phyloP scores from a whole-genome alignment of 2,888 invertebrate species.

The Monoplex corrugatus region DNA sequence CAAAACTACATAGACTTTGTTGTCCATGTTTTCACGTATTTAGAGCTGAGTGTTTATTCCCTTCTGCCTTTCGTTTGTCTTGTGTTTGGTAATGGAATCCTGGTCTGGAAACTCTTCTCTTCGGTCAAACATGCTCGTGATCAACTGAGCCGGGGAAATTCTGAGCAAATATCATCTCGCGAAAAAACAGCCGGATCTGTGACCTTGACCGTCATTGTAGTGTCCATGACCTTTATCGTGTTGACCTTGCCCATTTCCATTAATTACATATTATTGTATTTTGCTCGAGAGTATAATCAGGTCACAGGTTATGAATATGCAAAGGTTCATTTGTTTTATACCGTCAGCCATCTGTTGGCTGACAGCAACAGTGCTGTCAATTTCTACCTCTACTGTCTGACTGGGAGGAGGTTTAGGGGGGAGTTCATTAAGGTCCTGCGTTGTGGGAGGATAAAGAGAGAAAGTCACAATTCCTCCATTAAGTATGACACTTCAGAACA shows the following conservation, averaged over 20 bases:
- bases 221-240: neutral
- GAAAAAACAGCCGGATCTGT: neutral
- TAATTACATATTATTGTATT: neutral
- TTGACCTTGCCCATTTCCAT: neutral
- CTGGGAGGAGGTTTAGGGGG: neutral
- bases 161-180: neutral
- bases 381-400: neutral
- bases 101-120: neutral
- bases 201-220: slow-evolving; percentile 1
- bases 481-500: no score
- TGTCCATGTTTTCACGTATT: neutral
- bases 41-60: neutral
- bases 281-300: neutral
- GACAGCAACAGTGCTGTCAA: neutral
- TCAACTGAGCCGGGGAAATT: neutral
- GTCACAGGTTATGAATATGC: neutral
- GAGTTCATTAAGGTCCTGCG: neutral
- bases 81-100: neutral
- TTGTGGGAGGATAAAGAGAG: no score
- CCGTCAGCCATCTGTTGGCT: neutral
- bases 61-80: neutral
- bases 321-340: neutral
- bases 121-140: neutral
- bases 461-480: no score
- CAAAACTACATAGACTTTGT: neutral